A percentile compares a stretch with the other conserved stretches of the same genome.
Evolutionary conservation across 2,888 invertebrate genomes (phyloP).

Genomic region (Plebejus melissa): DNA sequence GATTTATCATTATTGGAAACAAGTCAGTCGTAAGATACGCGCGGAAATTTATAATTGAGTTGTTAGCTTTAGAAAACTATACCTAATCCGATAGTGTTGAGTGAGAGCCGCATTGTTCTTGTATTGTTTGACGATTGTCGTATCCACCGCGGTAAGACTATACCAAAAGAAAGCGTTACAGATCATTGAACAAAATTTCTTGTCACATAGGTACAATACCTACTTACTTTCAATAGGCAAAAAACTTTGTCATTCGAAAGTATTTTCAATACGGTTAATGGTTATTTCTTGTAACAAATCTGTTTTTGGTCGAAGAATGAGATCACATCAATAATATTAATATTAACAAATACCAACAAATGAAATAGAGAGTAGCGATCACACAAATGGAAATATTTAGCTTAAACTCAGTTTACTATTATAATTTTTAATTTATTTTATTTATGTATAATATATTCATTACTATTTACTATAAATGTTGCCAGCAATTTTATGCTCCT

Average conservation of each 20-base stretch:
- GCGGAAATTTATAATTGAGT: not conserved
- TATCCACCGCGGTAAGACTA: not conserved
- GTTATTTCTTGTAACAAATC: not conserved
- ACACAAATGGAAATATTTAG: no score
- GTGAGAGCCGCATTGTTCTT: not conserved
- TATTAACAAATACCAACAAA: not conserved
- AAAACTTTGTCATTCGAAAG: constrained; percentile 4
- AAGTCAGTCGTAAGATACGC: not conserved
- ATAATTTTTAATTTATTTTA: no score
- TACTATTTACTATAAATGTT: no score
- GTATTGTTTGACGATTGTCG: not conserved
- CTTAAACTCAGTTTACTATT: no score
- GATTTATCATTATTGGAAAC: no score
- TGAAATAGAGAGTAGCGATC: not conserved
- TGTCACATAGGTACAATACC: not conserved
- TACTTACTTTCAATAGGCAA: not conserved
- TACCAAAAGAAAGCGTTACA: not conserved
- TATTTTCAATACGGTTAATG: constrained; percentile 1
- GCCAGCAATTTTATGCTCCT: no score
- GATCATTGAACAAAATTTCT: not conserved
- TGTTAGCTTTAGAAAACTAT: not conserved
- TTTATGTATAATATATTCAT: no score
- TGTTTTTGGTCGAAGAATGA: not conserved
- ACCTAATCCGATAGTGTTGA: not conserved
- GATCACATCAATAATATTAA: not conserved